Evolutionary conservation across 1,140 invertebrate species (phyloP), one percentile per base, ranked within the genome.

Genomic region (Calliphora vicina): DNA sequence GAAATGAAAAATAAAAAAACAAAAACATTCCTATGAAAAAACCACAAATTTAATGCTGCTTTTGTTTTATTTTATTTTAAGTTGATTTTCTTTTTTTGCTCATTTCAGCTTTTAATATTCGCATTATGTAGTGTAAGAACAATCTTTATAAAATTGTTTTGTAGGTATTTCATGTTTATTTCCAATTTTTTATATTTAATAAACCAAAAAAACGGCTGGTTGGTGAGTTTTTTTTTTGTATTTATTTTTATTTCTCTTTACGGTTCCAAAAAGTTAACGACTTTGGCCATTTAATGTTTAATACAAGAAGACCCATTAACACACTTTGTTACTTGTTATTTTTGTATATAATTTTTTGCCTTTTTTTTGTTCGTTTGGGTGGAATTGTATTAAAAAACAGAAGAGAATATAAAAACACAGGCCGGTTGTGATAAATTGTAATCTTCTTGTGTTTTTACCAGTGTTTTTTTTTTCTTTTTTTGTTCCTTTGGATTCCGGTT

Each of bases 151-250:
- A 67, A 67, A 67, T 67, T 67, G 57, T 67, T 20, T 67, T 67
- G 57, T 67, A 67, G 20, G 57, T 67, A 67, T 67, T 67, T 67
- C 45, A 57, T 67, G 57, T 67, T 67, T 67, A 67, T 67, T 67
- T 67, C 20, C n/a, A 20, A 23, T 67, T 23, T 67, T 67, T 67
- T 67, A 23, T 23, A 67, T 67, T 20, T 23, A 67, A 67, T 67
- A 67, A 67, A 57, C 45, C 57, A 67, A 67, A 67, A n/a, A 23
- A 67, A 67, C 57, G n/a, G 57, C 57, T 67, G 57, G 17, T 67
- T 6, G 12, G 45, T 17, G 45, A n/a, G n/a, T n/a, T n/a, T 57
- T 10, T 57, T 57, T 57, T 57, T 17, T 67, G 17, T 57, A 13
- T 57, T 57, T 57, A 1, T 57, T 57, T 20, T 67, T 67, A 10